These are phyloP conservation scores for Acrocera orbiculus DNA, from an alignment of 2,888 invertebrate species.

Conservation along the genomic window DNA sequence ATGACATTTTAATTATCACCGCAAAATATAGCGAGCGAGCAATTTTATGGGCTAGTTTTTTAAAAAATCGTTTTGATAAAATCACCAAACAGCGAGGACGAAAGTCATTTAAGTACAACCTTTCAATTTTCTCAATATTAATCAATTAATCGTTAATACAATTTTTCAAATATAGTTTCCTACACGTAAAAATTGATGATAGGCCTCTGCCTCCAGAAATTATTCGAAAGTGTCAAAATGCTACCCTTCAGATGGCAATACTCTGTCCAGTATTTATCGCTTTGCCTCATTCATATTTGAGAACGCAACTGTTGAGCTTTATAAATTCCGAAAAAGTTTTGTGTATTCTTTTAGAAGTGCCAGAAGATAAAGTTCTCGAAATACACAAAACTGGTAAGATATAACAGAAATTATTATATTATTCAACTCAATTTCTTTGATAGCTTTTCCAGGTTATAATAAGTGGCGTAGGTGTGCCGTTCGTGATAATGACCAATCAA, in stretches of 20 bases:
- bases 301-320: conserved; percentile 26
- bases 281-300: conserved; percentile 25
- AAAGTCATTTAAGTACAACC: conserved; percentile 57
- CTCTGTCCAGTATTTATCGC: conserved; percentile 58
- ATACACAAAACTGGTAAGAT: conserved; percentile 46
- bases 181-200: conserved; percentile 58
- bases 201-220: conserved; percentile 33
- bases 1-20: conserved; percentile 66
- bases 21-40: conserved; percentile 63
- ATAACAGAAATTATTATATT: neutral
- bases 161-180: conserved; percentile 37
- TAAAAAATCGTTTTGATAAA: conserved; percentile 67
- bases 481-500: conserved; percentile 66
- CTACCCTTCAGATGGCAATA: conserved; percentile 63
- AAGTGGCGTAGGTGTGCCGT: conserved; percentile 67
- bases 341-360: conserved; percentile 64
- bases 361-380: conserved; percentile 50
- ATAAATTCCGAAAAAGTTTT: conserved; percentile 48
- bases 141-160: neutral
- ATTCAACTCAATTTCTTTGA: neutral
- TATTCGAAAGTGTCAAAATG: conserved; percentile 36
- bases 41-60: conserved; percentile 62
- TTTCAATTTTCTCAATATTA: conserved; percentile 1
- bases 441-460: conserved; percentile 50
- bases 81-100: conserved; percentile 65